Conservation (phyloP, 1,140 invertebrate species). For the Coptotermes formosanus region DNA sequence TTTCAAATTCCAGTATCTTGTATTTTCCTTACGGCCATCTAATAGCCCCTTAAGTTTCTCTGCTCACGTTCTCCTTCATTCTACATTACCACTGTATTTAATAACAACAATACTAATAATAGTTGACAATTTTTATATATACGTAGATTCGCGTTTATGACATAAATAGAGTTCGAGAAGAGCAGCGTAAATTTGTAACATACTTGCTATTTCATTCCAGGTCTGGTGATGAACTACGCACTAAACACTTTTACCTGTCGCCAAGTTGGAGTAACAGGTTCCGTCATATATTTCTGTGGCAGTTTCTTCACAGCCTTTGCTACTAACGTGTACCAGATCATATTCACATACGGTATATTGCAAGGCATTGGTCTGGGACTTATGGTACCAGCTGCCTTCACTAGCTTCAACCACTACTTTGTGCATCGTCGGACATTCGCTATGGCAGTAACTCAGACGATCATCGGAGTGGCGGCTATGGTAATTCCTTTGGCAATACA, state of each 20-base stretch:
- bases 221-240: slow-evolving; percentile 32
- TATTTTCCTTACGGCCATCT: too few species aligned
- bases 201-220: slow-evolving; percentile 10
- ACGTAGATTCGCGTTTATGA: too few species aligned
- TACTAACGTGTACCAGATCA: slow-evolving; percentile 66
- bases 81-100: too few species aligned
- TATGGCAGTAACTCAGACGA: slow-evolving; percentile 58
- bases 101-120: too few species aligned
- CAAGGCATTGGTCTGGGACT: slow-evolving; percentile 57
- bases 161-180: too few species aligned
- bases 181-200: not conserved
- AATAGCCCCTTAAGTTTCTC: too few species aligned
- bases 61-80: too few species aligned
- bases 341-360: slow-evolving; percentile 71
- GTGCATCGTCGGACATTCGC: slow-evolving; percentile 56
- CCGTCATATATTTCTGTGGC: slow-evolving; percentile 60
- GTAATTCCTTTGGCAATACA: slow-evolving; percentile 54
- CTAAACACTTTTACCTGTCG: slow-evolving; percentile 70
- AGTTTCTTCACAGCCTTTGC: slow-evolving; percentile 66
- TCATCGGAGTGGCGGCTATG: slow-evolving; percentile 58
- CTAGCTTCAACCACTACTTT: slow-evolving; percentile 59
- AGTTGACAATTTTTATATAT: too few species aligned
- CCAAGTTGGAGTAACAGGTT: slow-evolving; percentile 67
- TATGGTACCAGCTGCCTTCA: slow-evolving; percentile 57
- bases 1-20: too few species aligned